A percentile compares a stretch with the other conserved stretches of the same genome.
Evolutionary conservation across 2,888 invertebrate genomes (phyloP).

Genomic region (Masnerella sp.): DNA sequence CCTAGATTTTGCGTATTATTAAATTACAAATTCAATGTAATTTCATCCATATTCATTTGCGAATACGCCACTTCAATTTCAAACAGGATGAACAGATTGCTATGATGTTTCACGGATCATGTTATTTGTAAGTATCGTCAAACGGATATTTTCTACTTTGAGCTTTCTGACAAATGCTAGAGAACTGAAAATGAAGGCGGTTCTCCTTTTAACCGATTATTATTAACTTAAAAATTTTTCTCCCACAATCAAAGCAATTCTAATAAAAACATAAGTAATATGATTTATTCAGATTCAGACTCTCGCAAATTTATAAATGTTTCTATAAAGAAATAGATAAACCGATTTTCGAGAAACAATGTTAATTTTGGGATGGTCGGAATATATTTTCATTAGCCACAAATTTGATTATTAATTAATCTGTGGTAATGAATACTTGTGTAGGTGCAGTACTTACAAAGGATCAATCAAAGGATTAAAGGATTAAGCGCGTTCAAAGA

Average conservation of each 20-base stretch:
- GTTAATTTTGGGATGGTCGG: no score
- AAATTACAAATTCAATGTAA: constrained; percentile 55
- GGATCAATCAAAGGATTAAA: constrained; percentile 53
- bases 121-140: constrained; percentile 50
- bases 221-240: no score
- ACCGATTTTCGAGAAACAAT: no score
- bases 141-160: constrained; percentile 49
- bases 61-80: constrained; percentile 43
- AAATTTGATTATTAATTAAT: no score
- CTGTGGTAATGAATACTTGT: no score
- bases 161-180: constrained; percentile 41
- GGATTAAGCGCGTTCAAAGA: constrained; percentile 52
- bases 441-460: constrained; percentile 41
- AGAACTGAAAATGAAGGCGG: constrained; percentile 8
- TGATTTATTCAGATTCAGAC: no score
- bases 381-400: no score
- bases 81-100: constrained; percentile 52
- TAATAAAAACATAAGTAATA: not conserved
- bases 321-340: no score
- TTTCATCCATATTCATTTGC: constrained; percentile 51
- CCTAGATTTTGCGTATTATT: constrained; percentile 49
- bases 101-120: constrained; percentile 49
- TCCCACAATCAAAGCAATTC: no score
- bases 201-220: no score
- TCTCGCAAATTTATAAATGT: no score